Evolutionary conservation across 2,113 vertebrate genomes (phyloP).

Genomic region (Sprattus sprattus): DNA sequence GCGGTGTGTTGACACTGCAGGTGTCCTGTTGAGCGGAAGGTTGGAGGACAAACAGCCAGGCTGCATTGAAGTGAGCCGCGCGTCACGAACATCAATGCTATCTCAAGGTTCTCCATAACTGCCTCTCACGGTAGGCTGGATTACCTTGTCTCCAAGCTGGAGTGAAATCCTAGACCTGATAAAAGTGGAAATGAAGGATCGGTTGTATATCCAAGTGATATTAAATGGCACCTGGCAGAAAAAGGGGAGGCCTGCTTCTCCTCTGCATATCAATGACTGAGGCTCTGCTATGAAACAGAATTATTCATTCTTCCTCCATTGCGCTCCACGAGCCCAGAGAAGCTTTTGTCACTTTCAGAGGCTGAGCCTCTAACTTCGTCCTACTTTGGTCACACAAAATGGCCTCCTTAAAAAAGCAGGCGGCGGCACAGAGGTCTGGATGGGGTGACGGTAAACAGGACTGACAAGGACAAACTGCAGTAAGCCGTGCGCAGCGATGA

Average conservation of each 20-base stretch:
- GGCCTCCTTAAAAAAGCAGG: slow-evolving; percentile 55
- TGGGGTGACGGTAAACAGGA: not conserved
- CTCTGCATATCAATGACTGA: slow-evolving; percentile 61
- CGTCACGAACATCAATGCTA: not conserved
- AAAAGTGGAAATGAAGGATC: slow-evolving; percentile 62
- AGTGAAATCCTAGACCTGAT: slow-evolving; percentile 54
- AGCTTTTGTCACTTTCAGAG: slow-evolving; percentile 32
- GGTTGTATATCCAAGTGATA: slow-evolving; percentile 57
- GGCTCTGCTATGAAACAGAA: slow-evolving; percentile 48
- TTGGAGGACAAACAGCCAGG: not conserved
- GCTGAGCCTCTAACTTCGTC: not conserved
- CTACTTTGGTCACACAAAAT: slow-evolving; percentile 20
- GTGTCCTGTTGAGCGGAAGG: not conserved
- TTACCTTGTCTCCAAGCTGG: slow-evolving; percentile 38
- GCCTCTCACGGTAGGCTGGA: slow-evolving; percentile 32
- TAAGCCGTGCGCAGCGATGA: not conserved
- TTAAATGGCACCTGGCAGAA: slow-evolving; percentile 59
- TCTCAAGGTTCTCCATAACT: not conserved
- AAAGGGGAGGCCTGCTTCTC: slow-evolving; percentile 27
- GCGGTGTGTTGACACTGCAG: not conserved
- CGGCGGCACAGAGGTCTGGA: slow-evolving; percentile 56
- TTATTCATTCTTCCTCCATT: slow-evolving; percentile 42
- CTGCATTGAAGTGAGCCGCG: not conserved
- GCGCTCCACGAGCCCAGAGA: slow-evolving; percentile 19
- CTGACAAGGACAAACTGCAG: slow-evolving; percentile 4